Evolutionary conservation across 2,888 invertebrate genomes (phyloP).

Genomic region (Pterobdella sp.): DNA sequence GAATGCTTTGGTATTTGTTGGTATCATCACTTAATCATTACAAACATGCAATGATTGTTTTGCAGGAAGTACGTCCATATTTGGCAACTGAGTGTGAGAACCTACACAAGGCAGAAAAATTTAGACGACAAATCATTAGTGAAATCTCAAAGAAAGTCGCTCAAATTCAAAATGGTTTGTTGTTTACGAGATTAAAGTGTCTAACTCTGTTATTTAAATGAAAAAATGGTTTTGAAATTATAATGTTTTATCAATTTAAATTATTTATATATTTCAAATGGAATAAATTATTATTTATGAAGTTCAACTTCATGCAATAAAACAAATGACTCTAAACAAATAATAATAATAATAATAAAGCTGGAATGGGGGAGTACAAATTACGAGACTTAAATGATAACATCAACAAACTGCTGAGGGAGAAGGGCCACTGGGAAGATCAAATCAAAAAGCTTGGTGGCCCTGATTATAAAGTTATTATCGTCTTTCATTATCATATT

Average conservation of each 20-base stretch:
- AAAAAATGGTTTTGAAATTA: too few species aligned
- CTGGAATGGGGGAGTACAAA: conserved; percentile 96
- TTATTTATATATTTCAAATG: background rate
- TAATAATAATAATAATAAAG: conserved; percentile 51
- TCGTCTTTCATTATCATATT: background rate
- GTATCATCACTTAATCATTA: background rate
- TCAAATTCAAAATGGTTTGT: conserved; percentile 86
- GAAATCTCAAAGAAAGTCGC: conserved; percentile 97
- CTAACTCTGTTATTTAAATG: too few species aligned
- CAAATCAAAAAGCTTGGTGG: conserved; percentile 91
- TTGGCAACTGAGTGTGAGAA: conserved; percentile 89
- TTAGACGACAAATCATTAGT: conserved; percentile 88
- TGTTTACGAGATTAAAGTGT: too few species aligned
- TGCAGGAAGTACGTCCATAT: conserved; percentile 73
- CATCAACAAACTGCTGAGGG: conserved; percentile 90
- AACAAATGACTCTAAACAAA: too few species aligned
- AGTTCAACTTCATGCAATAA: too few species aligned
- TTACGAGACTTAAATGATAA: conserved; percentile 97
- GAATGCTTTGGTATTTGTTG: background rate
- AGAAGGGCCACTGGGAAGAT: conserved; percentile 95
- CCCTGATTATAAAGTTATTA: conserved; percentile 62
- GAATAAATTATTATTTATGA: background rate
- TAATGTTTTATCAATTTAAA: background rate
- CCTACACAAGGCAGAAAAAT: conserved; percentile 84
- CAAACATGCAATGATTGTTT: conserved; percentile 18